These are phyloP conservation scores for Drosophila macrospina DNA, from an alignment of 2,888 invertebrate species.

Conservation along the genomic window DNA sequence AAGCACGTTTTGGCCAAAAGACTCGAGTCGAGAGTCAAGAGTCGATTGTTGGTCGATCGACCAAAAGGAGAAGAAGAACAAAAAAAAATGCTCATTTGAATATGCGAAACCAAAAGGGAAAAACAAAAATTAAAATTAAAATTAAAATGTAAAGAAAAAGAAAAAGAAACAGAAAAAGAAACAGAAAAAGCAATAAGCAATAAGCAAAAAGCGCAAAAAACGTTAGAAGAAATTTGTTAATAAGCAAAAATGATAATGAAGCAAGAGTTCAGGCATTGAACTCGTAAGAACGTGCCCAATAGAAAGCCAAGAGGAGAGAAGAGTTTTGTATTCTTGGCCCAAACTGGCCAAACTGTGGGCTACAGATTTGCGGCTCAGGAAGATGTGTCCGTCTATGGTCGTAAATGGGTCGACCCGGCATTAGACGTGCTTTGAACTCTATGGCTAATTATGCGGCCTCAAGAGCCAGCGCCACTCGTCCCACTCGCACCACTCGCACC, in stretches of 20 bases:
- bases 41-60: conserved; percentile 23
- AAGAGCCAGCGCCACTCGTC: conserved; percentile 11
- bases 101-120: conserved; percentile 26
- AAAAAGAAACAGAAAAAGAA: too few species aligned
- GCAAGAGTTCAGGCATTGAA: conserved; percentile 61
- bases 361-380: conserved; percentile 7
- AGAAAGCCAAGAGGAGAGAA: conserved; percentile 55
- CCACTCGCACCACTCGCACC: neutral
- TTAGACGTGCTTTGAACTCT: conserved; percentile 71
- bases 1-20: conserved; percentile 9
- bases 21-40: conserved; percentile 21
- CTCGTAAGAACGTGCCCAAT: conserved; percentile 35
- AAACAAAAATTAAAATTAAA: neutral
- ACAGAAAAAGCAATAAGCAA: too few species aligned
- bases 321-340: neutral
- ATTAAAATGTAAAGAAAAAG: conserved; percentile 1
- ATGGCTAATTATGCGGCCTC: conserved; percentile 52
- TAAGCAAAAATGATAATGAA: conserved; percentile 55
- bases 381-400: conserved; percentile 4
- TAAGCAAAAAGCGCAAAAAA: too few species aligned
- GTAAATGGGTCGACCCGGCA: conserved; percentile 56
- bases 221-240: conserved; percentile 25
- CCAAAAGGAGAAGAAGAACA: neutral
- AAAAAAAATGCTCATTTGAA: conserved; percentile 42
- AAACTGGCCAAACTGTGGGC: too few species aligned